Base-by-base conservation (phyloP, 2,797 vertebrate genomes). In the Cryptoprocta ferox region DNA sequence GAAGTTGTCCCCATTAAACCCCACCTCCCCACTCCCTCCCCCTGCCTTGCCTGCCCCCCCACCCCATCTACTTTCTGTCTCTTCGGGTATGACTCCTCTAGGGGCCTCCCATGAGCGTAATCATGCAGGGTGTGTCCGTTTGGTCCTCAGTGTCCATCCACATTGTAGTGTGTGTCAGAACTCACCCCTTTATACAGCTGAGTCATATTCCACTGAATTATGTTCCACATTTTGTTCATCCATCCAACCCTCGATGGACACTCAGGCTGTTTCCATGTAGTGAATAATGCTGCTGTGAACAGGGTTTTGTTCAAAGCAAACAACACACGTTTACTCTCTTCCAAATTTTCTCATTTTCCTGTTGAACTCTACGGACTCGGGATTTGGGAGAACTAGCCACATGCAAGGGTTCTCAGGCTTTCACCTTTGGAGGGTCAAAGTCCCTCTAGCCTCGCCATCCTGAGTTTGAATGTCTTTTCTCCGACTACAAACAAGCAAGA, bases 41-140 rank as follows among this genome's bases (percentile, higher is more conserved):
- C 42, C 21, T 28, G 7, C 19, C 39, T 24, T 0, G 13, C 32
- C 18, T 42, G 1, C 13, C 50, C 13, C 13, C 0, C 21, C 66
- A 0, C 15, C 16, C 16, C 12, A 3, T 1, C 50, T 3, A 8
- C 7, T 26, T 63, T 50, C 83, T 7, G 0, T n/a, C 56, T 75
- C 24, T 6, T 0, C 32, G 7, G 1, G 24, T 53, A 14, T 12
- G 24, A 12, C 42, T 5, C 1, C 30, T 28, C 50, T 1, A 0
- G 53, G 79, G 84, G 48, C 65, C 37, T 32, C 32, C 0, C 3
- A 0, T 0, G 21, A 63, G 35, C 0, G 1, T 15, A 21, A 11
- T n/a, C 6, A 0, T 1, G 12, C 30, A 37, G 32, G 30, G 3
- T 50, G 6, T 59, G 37, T 16, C n/a, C 37, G 30, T n/a, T 19